Base-by-base conservation (phyloP, 2,113 vertebrate genomes). In the Callospermophilus lateralis region DNA sequence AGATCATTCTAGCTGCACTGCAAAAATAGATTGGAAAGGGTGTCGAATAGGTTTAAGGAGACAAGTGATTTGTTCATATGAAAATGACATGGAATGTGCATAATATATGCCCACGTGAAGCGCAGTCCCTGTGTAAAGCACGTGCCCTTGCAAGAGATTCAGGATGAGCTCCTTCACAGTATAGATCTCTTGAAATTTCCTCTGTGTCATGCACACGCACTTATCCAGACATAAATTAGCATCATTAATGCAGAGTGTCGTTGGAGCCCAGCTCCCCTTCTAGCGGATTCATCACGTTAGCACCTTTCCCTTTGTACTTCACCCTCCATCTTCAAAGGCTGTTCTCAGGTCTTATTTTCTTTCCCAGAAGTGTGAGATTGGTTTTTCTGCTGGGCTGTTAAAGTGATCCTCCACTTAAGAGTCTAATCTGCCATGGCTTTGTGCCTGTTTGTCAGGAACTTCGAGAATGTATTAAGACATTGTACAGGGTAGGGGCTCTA, bases 281-380 rank as follows among this genome's bases (percentile, higher is more conserved):
- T 48, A 94, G 84, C 76, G 45, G 81, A 80, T 48, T 80, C 32
- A 28, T 90, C 68, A 32, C 39, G 78, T 87, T 9, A 87, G 76
- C 95, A 79, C 96, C 79, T 95, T 96, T 77, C 26, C 53, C 95
- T 97, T 97, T 95, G 93, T 97, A 76, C 74, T 93, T 94, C 58
- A 48, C 42, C 79, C 77, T 97, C 72, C 0, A 0, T 83, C 51
- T 42, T 48, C 83, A 83, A 68, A 96, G 84, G 1, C 4, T 79
- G 15, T 51, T 89, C n/a, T 90, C 51, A 0, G 76, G 61, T 79
- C 89, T 80, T 55, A 22, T 74, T 90, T 97, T 80, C 84, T 22
- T 61, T 37, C 90, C 81, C 68, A 93, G 84, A 51, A 84, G 63
- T 89, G 90, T 96, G 1, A 72, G 87, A 48, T 74, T 96, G 91